phyloP scores from a whole-genome alignment of 2,113 vertebrate genomes.

The Microtus oregoni region DNA sequence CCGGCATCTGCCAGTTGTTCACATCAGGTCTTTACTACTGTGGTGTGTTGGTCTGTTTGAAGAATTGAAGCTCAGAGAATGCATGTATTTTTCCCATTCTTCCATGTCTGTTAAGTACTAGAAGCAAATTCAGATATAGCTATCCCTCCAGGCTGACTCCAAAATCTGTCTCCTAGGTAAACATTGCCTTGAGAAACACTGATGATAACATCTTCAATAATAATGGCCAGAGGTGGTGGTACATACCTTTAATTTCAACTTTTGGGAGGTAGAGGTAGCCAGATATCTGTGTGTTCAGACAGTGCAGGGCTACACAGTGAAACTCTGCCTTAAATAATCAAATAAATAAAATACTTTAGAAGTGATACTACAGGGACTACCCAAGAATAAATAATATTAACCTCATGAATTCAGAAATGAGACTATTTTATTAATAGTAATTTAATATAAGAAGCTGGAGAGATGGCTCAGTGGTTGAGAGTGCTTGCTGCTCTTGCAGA shows the following conservation, averaged over 20 bases:
- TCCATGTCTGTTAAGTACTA: background rate
- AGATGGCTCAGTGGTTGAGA: background rate
- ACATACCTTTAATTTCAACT: background rate
- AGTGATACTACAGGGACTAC: background rate
- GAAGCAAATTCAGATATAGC: slow-evolving; percentile 28
- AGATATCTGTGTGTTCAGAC: background rate
- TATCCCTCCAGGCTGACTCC: background rate
- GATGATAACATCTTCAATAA: background rate
- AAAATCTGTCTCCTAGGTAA: background rate
- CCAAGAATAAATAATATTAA: background rate
- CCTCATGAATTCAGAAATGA: background rate
- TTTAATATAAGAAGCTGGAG: background rate
- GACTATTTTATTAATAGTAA: slow-evolving; percentile 49
- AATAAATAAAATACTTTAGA: slow-evolving; percentile 27
- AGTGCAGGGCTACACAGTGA: background rate
- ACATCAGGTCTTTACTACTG: background rate
- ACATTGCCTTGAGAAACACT: background rate
- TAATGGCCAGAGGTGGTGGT: background rate
- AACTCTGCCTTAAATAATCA: background rate
- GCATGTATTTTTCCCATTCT: background rate
- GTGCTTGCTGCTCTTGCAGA: background rate
- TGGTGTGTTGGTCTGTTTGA: background rate
- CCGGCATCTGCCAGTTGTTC: background rate
- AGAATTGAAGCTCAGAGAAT: background rate
- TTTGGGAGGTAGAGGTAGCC: background rate